Evolutionary conservation across 2,888 invertebrate species (phyloP).

Genomic region (Tenthredo livida): DNA sequence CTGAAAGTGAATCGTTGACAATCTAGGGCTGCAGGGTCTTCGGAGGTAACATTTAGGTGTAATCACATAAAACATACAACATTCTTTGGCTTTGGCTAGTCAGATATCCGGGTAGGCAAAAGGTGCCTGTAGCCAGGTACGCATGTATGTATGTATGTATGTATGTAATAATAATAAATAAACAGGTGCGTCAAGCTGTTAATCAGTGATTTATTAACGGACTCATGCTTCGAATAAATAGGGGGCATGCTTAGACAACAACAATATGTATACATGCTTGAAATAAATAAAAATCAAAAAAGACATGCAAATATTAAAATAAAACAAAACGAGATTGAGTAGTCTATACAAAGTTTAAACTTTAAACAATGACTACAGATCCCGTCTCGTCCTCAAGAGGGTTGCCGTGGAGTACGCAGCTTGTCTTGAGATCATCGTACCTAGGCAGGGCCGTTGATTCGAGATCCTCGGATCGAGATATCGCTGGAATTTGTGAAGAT

Average conservation of each 20-base stretch:
- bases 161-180: constrained; percentile 67
- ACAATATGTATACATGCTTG: constrained; percentile 73
- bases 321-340: constrained; percentile 37
- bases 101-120: not conserved
- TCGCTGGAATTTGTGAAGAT: constrained; percentile 29
- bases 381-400: constrained; percentile 76
- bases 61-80: constrained; percentile 48
- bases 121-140: constrained; percentile 14
- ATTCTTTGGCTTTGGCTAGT: not conserved
- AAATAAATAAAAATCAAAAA: constrained; percentile 71
- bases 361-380: constrained; percentile 77
- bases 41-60: constrained; percentile 21
- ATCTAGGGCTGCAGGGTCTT: constrained; percentile 41
- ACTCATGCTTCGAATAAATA: constrained; percentile 76
- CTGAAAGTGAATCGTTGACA: constrained; percentile 75
- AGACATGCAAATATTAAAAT: constrained; percentile 59
- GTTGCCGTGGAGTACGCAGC: constrained; percentile 74
- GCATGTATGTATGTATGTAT: not conserved
- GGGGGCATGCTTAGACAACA: constrained; percentile 70
- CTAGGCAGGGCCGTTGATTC: constrained; percentile 72
- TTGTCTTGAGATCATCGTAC: constrained; percentile 78
- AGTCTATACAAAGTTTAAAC: constrained; percentile 39
- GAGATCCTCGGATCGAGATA: constrained; percentile 69
- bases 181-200: constrained; percentile 76
- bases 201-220: constrained; percentile 76